phyloP scores from a whole-genome alignment of 2,888 invertebrate genomes.

The Anthoptus insignis region DNA sequence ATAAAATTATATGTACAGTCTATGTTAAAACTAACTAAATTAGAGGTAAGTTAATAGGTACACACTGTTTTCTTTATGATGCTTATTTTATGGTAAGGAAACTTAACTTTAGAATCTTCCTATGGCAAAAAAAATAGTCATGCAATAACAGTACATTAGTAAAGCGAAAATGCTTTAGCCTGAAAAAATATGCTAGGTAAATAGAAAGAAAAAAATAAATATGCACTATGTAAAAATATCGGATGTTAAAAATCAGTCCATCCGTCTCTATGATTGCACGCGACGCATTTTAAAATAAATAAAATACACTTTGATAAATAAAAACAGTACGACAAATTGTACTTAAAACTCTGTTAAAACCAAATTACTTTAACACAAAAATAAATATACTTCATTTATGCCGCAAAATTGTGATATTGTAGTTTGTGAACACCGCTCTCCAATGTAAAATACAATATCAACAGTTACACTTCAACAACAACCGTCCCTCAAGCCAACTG shows the following conservation, averaged over 20 bases:
- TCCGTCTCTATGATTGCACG: constrained; percentile 78
- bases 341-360: constrained; percentile 53
- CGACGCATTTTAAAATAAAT: constrained; percentile 61
- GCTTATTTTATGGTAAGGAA: constrained; percentile 69
- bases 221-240: constrained; percentile 51
- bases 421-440: constrained; percentile 14
- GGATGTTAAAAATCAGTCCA: constrained; percentile 82
- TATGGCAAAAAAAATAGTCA: constrained; percentile 71
- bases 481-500: too few relatives aligned
- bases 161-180: constrained; percentile 63
- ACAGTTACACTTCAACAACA: constrained; percentile 8
- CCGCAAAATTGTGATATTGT: constrained; percentile 39
- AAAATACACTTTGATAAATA: constrained; percentile 50
- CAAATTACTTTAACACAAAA: constrained; percentile 47
- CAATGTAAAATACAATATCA: constrained; percentile 14
- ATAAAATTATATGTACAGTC: constrained; percentile 88
- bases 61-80: constrained; percentile 79
- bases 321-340: constrained; percentile 62
- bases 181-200: constrained; percentile 57
- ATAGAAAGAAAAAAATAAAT: constrained; percentile 59
- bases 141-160: constrained; percentile 63
- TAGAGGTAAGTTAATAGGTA: constrained; percentile 86
- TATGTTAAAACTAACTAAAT: constrained; percentile 87
- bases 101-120: constrained; percentile 57
- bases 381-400: constrained; percentile 59